Evolutionary conservation across 2,797 vertebrate species (phyloP).

Genomic region (Morus bassanus): DNA sequence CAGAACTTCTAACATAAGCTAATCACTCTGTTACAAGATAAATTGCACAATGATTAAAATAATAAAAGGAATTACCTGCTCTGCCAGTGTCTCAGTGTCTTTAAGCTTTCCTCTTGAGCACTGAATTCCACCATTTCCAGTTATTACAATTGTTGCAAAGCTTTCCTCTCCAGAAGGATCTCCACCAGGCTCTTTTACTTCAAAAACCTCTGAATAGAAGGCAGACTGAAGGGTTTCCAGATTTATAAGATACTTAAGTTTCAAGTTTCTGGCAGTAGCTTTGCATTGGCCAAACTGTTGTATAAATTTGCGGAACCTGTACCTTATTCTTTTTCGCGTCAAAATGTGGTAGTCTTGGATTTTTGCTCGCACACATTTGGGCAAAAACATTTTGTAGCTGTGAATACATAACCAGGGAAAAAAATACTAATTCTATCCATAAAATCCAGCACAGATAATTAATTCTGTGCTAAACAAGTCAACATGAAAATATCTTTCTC

Average conservation of each 20-base stretch:
- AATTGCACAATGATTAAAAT: not conserved
- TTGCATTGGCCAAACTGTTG: conserved; percentile 91
- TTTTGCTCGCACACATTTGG: conserved; percentile 83
- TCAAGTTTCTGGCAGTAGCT: conserved; percentile 88
- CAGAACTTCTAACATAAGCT: not conserved
- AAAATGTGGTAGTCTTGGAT: conserved; percentile 94
- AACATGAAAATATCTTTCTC: not conserved
- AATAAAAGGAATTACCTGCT: conserved; percentile 77
- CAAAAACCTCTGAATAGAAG: conserved; percentile 90
- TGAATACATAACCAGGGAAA: conserved; percentile 35
- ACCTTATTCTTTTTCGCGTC: conserved; percentile 94
- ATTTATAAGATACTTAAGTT: conserved; percentile 95
- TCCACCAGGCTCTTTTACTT: conserved; percentile 83
- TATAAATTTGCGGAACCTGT: conserved; percentile 92
- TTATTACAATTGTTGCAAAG: conserved; percentile 87
- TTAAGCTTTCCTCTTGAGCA: conserved; percentile 82
- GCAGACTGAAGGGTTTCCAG: conserved; percentile 91
- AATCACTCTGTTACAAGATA: not conserved
- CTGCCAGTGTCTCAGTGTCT: conserved; percentile 72
- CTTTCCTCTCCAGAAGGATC: conserved; percentile 76
- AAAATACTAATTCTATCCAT: not conserved
- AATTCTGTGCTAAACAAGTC: not conserved
- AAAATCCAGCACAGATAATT: not conserved
- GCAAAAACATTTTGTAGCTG: conserved; percentile 96
- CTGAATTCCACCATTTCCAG: conserved; percentile 90